Evolutionary conservation across 2,888 invertebrate genomes (phyloP), one percentile per base, ranked within the genome.

Genomic region (Macropis europaea): DNA sequence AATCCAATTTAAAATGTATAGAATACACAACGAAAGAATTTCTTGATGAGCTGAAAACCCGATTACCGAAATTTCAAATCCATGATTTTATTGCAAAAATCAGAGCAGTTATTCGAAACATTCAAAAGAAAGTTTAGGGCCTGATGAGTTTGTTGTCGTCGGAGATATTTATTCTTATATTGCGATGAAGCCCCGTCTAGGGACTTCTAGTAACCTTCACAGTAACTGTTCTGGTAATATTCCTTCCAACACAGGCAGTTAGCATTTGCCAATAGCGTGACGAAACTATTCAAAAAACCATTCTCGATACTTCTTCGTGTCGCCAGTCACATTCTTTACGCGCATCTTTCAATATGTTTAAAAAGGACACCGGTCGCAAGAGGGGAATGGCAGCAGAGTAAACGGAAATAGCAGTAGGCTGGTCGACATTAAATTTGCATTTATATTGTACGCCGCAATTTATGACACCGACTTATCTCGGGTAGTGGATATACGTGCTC

Each of bases 401-500:
- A 75, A 67, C 77, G 67, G 78, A 81, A 79, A 82, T 84, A 84
- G 76, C 77, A 82, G 81, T 84, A 83, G 79, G 79, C 73, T 45
- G 75, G 74, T 64, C 63, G 73, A 77, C 82, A 83, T 84, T 86
- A 86, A 84, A 86, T 86, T 86, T 84, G 85, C 86, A 86, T 86
- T 86, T 86, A 86, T 86, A 86, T 86, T 85, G 85, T 86, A 82
- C 81, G 80, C 82, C 72, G 81, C 83, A 79, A 86, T 86, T 86
- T 86, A 86, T 85, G 84, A 82, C 80, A 79, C 68, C 79, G 78
- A 86, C 82, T 85, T 78, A 80, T 83, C 81, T 84, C 78, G 52
- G 62, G 60, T 63, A 42, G 61, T 69, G 62, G 64, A 72, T 75
- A 64, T 75, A 71, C 75, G 62, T 63, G 71, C 72, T 54, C 70